Base-by-base conservation (phyloP, 2,888 invertebrate genomes). In the Macaria notata region DNA sequence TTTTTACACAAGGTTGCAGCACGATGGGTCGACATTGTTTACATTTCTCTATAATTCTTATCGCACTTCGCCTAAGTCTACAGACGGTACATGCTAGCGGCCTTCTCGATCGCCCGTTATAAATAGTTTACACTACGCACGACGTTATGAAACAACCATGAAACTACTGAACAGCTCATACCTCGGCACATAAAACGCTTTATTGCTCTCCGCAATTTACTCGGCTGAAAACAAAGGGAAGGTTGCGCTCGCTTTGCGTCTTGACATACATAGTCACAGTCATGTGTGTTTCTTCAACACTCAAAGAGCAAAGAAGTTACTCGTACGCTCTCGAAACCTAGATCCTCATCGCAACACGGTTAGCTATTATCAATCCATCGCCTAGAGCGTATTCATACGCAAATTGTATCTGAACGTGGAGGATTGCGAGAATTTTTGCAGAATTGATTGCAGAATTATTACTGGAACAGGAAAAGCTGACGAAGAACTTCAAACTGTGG, bases 331-430 rank as follows among this genome's bases (percentile, higher is more conserved):
- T 83, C 78, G 66, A 88, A 86, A 88, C 87, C 88, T 83, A 87
- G 82, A 86, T 88, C 83, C 75, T 76, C 76, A 70, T 67, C 69
- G 73, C 79, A 78, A 85, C 86, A 86, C 84, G 81, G 85, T 86
- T 86, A 79, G 3, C 70, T 75, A 78, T 81, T 84, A 86, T 87
- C 85, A 72, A 74, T 70, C 66, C 69, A 70, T 65, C 68, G 71
- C 73, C 71, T 70, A 72, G 72, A 71, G 71, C 69, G 43, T 46
- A 46, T 49, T 58, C 53, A 39, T 54, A 54, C 54, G 54, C 54
- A 54, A 49, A 58, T 46, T 38, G 56, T 71, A 69, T 66, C 62
- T 68, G 64, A 68, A 56, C 64, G 59, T 48, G 46, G 30, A 38
- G 46, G 38, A 46, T 58, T 62, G 52, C n/a, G n/a, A n/a, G n/a